Evolutionary conservation across 2,888 invertebrate species (phyloP), one percentile per base, ranked within the genome.

Genomic region (Polyommatus icarus): DNA sequence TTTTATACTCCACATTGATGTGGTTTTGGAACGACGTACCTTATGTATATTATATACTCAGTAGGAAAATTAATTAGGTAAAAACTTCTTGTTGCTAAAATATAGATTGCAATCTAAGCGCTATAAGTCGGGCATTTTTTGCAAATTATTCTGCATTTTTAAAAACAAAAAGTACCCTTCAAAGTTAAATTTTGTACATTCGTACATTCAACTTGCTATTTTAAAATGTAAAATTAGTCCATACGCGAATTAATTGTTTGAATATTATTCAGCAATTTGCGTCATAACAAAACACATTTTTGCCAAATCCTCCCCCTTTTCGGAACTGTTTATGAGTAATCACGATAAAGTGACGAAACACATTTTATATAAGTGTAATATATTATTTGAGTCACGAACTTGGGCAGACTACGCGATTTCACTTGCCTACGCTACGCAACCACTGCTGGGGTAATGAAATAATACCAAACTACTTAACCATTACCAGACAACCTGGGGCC

Each of bases 331-430:
- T 59, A 24, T 12, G 61, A 61, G 61, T 61, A 61, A 67, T 67
- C 29, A 18, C 67, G 15, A 32, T 67, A 67, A 67, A 29, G 5
- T 67, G 67, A 32, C 29, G 67, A 67, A 67, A 67, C 15, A 67
- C 29, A 32, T 18, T 75, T 50, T 75, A 75, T 75, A 32, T 75
- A 75, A 54, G 24, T 54, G 46, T 73, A 73, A 73, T 75, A 75
- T 75, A 50, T 75, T 75, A 75, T 75, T 75, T 50, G 24, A 75
- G 75, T 75, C 75, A 75, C 75, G 75, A 54, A 50, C 75, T 50
- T 75, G 29, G 50, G 54, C 75, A 75, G 75, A 75, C 54, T 75
- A 75, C 75, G 75, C 75, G 75, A 75, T 75, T 75, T 75, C 75
- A 75, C 75, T 75, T 75, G 50, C 29, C 50, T 32, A 75, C 54